phyloP scores from a whole-genome alignment of 2,888 invertebrate species.

The Shargacucullia verbasci region DNA sequence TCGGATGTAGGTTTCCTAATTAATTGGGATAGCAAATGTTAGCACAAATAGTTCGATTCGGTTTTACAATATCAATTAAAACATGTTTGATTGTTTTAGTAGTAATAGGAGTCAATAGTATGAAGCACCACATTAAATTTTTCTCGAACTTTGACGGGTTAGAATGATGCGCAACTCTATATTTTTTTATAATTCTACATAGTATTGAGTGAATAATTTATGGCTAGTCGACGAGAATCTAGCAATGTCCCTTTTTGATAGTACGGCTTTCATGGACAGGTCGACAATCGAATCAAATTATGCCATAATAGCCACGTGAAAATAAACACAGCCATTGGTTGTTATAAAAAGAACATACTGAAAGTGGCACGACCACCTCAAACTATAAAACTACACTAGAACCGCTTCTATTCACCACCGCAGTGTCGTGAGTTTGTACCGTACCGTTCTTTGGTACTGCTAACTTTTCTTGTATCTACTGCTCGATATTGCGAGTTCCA shows the following conservation, averaged over 20 bases:
- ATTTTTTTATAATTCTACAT: too few relatives aligned
- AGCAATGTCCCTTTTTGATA: too few relatives aligned
- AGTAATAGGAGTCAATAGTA: neutral
- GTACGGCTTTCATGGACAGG: too few relatives aligned
- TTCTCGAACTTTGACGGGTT: too few relatives aligned
- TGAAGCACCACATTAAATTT: too few relatives aligned
- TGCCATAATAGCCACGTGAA: too few relatives aligned
- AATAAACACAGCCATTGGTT: neutral
- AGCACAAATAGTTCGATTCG: neutral
- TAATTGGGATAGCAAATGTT: slow-evolving; percentile 3
- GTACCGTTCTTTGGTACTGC: slow-evolving; percentile 12
- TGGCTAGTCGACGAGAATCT: too few relatives aligned
- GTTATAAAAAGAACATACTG: slow-evolving; percentile 18
- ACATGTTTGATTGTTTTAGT: neutral
- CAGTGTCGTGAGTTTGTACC: slow-evolving; percentile 42
- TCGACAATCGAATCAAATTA: too few relatives aligned
- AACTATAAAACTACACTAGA: slow-evolving; percentile 37
- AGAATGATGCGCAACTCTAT: too few relatives aligned
- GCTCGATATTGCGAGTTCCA: slow-evolving; percentile 32
- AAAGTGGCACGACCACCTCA: slow-evolving; percentile 10
- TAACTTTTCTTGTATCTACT: slow-evolving; percentile 39
- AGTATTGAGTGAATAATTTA: too few relatives aligned
- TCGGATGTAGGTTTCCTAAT: neutral
- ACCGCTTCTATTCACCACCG: slow-evolving; percentile 31
- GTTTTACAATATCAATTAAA: neutral